Percentiles rank a stretch among this genome's conserved stretches.
Conservation (phyloP, 2,113 vertebrate species). For the Zingel zingel region DNA sequence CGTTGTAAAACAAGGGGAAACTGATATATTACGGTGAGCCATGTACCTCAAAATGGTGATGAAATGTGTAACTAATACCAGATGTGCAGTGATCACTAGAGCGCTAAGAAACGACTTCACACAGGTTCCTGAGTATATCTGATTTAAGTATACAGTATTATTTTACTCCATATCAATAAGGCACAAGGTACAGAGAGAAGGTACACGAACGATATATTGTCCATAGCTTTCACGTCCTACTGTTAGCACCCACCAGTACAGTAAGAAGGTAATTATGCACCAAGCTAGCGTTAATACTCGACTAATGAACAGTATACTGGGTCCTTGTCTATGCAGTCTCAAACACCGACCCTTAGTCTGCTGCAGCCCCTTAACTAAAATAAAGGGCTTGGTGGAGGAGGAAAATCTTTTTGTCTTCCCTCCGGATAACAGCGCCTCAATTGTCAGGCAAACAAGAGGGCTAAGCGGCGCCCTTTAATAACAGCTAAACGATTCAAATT, state of each 20-base stretch:
- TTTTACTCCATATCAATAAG: not conserved
- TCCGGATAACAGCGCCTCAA: conserved; percentile 23
- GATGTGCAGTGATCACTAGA: conserved; percentile 46
- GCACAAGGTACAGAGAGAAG: not conserved
- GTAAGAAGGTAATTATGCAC: conserved; percentile 17
- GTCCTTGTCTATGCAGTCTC: not conserved
- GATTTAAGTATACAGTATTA: not conserved
- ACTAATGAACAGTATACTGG: not conserved
- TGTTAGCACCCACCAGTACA: conserved; percentile 10
- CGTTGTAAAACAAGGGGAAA: conserved; percentile 9
- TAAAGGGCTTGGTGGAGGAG: not conserved
- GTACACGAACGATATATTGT: not conserved
- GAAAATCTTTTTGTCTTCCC: not conserved
- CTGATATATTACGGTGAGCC: conserved; percentile 67
- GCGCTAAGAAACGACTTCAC: not conserved
- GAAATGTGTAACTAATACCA: conserved; percentile 60
- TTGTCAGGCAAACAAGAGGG: not conserved
- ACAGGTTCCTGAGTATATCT: not conserved
- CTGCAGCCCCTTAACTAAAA: not conserved
- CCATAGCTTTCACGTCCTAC: not conserved
- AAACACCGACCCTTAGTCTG: not conserved
- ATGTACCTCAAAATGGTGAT: conserved; percentile 73
- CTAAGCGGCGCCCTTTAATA: not conserved
- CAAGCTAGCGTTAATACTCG: not conserved
- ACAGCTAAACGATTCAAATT: not conserved